phyloP scores from a whole-genome alignment of 2,888 invertebrate species.

The Tetanocera ferruginea region DNA sequence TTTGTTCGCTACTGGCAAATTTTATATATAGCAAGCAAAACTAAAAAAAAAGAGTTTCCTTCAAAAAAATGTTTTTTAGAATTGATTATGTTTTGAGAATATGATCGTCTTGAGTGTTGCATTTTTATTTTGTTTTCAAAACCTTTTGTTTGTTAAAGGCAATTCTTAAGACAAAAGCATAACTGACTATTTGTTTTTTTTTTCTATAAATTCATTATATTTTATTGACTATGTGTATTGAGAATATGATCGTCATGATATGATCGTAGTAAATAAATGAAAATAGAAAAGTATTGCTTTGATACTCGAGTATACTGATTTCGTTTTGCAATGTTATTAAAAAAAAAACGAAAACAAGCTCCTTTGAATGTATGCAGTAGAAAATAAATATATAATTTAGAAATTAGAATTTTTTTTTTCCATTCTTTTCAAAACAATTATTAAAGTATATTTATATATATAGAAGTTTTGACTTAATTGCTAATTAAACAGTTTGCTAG shows the following conservation, averaged over 20 bases:
- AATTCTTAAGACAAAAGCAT: neutral
- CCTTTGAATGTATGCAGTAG: neutral
- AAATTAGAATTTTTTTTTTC: too few relatives aligned
- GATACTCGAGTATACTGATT: neutral
- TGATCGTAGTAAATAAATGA: slow-evolving; percentile 17
- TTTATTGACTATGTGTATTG: slow-evolving; percentile 31
- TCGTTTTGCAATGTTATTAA: neutral
- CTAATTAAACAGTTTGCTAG: too few relatives aligned
- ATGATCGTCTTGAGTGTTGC: too few relatives aligned
- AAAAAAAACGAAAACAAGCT: neutral
- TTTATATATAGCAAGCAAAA: too few relatives aligned
- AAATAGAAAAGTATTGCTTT: slow-evolving; percentile 1
- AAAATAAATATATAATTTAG: neutral
- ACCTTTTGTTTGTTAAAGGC: slow-evolving; percentile 5
- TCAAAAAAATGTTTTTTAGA: too few relatives aligned
- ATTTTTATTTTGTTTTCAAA: too few relatives aligned
- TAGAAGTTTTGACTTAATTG: too few relatives aligned
- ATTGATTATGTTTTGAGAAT: too few relatives aligned
- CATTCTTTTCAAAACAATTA: too few relatives aligned
- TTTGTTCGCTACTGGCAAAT: too few relatives aligned
- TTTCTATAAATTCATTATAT: slow-evolving; percentile 12
- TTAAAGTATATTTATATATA: too few relatives aligned
- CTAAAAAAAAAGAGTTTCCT: too few relatives aligned
- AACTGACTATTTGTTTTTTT: neutral
- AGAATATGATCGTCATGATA: slow-evolving; percentile 29